phyloP scores from a whole-genome alignment of 2,888 invertebrate genomes.

The Drosophila trichaetosa region DNA sequence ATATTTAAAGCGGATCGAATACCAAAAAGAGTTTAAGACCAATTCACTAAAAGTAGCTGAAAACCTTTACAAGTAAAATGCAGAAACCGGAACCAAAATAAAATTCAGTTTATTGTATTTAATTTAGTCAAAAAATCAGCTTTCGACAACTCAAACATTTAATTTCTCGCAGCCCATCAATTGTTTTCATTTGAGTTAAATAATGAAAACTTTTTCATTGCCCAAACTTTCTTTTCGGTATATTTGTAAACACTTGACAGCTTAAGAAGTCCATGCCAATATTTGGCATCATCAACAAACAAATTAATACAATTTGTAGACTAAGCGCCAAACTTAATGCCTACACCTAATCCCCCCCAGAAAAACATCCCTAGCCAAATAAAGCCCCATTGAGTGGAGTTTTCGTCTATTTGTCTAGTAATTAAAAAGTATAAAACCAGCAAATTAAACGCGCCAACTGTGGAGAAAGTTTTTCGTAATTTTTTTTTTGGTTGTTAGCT shows the following conservation, averaged over 20 bases:
- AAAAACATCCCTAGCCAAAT: background rate
- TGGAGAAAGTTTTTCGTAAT: constrained; percentile 55
- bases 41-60: background rate
- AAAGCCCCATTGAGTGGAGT: constrained; percentile 20
- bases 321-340: constrained; percentile 33
- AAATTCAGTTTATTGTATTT: background rate
- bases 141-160: background rate
- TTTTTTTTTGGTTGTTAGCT: constrained; percentile 24
- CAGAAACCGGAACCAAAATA: background rate
- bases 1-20: background rate
- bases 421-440: constrained; percentile 79
- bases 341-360: background rate
- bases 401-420: constrained; percentile 66
- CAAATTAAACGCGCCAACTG: constrained; percentile 78
- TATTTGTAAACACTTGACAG: constrained; percentile 26
- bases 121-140: background rate
- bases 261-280: constrained; percentile 30
- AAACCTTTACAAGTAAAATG: background rate
- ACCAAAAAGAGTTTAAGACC: background rate
- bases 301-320: constrained; percentile 57
- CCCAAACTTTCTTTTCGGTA: constrained; percentile 14
- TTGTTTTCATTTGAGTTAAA: constrained; percentile 17
- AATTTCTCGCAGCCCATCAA: constrained; percentile 16
- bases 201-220: constrained; percentile 26
- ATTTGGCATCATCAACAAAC: constrained; percentile 56